These are phyloP conservation scores for Urosaurus nigricauda DNA, from an alignment of 2,797 vertebrate genomes.

Conservation along the genomic window DNA sequence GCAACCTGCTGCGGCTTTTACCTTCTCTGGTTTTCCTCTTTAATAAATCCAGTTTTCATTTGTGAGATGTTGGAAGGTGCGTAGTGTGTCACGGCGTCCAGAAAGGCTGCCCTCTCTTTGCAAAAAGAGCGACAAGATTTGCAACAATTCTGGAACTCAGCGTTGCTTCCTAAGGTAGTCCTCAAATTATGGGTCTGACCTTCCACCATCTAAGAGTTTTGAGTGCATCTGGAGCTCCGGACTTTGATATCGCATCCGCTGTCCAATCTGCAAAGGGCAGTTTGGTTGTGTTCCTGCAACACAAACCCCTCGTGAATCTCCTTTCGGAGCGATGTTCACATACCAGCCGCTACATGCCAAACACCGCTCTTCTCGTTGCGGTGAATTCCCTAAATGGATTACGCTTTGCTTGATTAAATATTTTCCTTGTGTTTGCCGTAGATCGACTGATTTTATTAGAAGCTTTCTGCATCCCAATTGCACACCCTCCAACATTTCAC, in stretches of 20 bases:
- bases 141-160: background rate
- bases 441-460: background rate
- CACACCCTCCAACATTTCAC: no score
- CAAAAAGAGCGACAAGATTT: background rate
- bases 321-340: background rate
- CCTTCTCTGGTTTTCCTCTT: background rate
- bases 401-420: background rate
- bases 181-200: no score
- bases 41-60: background rate
- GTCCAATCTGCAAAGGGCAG: background rate
- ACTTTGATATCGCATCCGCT: background rate
- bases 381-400: background rate
- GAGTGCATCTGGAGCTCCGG: no score
- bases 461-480: background rate
- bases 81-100: background rate
- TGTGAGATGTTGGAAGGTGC: no score
- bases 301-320: background rate
- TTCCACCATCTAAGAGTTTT: background rate
- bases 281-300: background rate
- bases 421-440: conserved; percentile 1
- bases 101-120: background rate
- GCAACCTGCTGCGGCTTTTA: no score
- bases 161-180: no score
- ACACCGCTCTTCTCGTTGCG: no score
- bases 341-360: no score